Conservation (phyloP, 2,888 invertebrate species). For the Mesodorylaimus sp. region DNA sequence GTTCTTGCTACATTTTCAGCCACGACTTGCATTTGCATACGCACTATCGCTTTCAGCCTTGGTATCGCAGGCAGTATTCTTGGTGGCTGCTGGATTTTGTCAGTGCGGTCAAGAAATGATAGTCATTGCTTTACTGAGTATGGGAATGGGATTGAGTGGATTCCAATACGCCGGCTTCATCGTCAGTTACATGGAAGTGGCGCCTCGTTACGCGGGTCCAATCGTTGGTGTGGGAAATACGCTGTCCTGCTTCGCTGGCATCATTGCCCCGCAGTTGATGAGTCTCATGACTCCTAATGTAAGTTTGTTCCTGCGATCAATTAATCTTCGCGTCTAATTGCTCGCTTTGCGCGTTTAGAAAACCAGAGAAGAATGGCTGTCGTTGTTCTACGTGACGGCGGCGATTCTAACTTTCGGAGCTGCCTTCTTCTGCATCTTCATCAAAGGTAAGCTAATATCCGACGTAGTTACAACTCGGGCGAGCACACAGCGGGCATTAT, state of each 20-base stretch:
- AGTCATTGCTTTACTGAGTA: conserved; percentile 21
- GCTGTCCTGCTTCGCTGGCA: conserved; percentile 28
- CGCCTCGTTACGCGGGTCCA: conserved; percentile 24
- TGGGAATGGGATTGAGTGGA: conserved; percentile 23
- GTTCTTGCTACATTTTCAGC: not conserved
- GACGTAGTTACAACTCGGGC: no score
- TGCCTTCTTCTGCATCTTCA: conserved; percentile 30
- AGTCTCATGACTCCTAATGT: conserved; percentile 18
- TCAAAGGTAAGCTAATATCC: conserved; percentile 20
- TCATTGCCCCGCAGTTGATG: conserved; percentile 24
- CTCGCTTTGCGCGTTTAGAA: conserved; percentile 17
- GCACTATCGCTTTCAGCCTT: conserved; percentile 19
- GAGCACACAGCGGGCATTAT: no score
- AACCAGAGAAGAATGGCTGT: conserved; percentile 26
- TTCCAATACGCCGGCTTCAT: conserved; percentile 28
- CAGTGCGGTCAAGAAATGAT: conserved; percentile 27
- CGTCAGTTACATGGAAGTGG: conserved; percentile 24
- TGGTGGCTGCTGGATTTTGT: conserved; percentile 23
- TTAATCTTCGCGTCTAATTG: not conserved
- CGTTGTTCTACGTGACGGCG: conserved; percentile 24
- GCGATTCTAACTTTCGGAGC: conserved; percentile 32
- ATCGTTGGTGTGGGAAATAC: conserved; percentile 28
- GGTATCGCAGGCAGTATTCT: conserved; percentile 25
- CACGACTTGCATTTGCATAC: not conserved
- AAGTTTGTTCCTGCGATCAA: not conserved